Base-by-base conservation (phyloP, 2,797 vertebrate genomes). In the Chromis chromis region DNA sequence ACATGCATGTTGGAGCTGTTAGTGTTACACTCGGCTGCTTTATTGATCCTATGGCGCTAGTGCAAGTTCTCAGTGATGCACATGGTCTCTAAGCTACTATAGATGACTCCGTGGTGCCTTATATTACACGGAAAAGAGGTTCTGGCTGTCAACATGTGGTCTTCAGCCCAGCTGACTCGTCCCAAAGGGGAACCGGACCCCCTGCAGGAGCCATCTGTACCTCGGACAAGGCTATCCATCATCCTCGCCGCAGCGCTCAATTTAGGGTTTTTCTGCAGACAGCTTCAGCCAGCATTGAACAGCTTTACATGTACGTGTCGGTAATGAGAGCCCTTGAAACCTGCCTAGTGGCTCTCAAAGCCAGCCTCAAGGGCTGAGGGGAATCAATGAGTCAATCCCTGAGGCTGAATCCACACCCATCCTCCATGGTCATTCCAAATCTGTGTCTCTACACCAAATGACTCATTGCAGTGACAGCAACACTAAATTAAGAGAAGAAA, bases 121-220 rank as follows among this genome's bases (percentile, higher is more conserved):
- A 65, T 90, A 83, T 86, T 83, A 60, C 64, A 25, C 78, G 56
- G 80, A 65, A 76, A 82, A 83, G 80, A 82, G 67, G 65, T 74
- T 86, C 67, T 82, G 79, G 76, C 76, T 89, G 88, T 89, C 89
- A 90, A 88, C 86, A 90, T 90, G 91, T 90, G 87, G 85, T 86
- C 88, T 61, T 67, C 58, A 74, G 73, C 82, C 82, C 80, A 86
- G 79, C 85, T 83, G 87, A 89, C 78, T 86, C 6, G 65, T 86
- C 91, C 86, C 91, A 76, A 66, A 83, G 84, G 84, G 86, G 71
- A 75, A 73, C 59, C 46, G 55, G 76, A 80, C 84, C 88, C 90
- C 90, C 88, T 89, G 75, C 78, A 87, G 86, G 90, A 92, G 86
- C 91, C 92, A 91, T 91, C 92, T 93, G 90, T 89, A 89, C 89